phyloP scores from a whole-genome alignment of 2,113 vertebrate species.

The Sceloporus tristichus region DNA sequence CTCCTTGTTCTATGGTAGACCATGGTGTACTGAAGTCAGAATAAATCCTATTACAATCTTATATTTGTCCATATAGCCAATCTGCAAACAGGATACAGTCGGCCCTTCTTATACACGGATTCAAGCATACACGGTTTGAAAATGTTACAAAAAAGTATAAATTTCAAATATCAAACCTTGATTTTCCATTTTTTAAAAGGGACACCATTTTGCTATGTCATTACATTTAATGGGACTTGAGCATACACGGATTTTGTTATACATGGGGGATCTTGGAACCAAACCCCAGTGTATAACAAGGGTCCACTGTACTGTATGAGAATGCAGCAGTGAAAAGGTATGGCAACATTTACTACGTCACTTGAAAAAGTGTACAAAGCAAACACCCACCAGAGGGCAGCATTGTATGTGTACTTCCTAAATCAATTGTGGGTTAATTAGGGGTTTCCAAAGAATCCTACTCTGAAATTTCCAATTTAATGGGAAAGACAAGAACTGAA shows the following conservation, averaged over 20 bases:
- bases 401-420: slow-evolving; percentile 5
- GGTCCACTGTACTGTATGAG: not conserved
- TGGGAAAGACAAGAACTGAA: slow-evolving; percentile 1
- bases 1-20: not conserved
- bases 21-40: not conserved
- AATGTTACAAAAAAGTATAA: no score
- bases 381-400: slow-evolving; percentile 24
- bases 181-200: no score
- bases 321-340: not conserved
- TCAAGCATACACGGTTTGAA: no score
- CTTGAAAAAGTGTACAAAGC: not conserved
- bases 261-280: no score
- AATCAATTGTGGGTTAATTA: not conserved
- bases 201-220: no score
- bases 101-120: no score
- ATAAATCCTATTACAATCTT: not conserved
- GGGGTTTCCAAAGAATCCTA: slow-evolving; percentile 13
- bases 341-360: not conserved
- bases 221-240: no score
- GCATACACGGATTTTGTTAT: no score
- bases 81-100: not conserved
- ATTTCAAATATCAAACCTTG: no score
- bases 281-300: not conserved
- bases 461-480: no score
- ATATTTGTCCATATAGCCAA: not conserved